These are phyloP conservation scores for Danio jaintianensis DNA, from an alignment of 2,797 vertebrate species.

Conservation along the genomic window DNA sequence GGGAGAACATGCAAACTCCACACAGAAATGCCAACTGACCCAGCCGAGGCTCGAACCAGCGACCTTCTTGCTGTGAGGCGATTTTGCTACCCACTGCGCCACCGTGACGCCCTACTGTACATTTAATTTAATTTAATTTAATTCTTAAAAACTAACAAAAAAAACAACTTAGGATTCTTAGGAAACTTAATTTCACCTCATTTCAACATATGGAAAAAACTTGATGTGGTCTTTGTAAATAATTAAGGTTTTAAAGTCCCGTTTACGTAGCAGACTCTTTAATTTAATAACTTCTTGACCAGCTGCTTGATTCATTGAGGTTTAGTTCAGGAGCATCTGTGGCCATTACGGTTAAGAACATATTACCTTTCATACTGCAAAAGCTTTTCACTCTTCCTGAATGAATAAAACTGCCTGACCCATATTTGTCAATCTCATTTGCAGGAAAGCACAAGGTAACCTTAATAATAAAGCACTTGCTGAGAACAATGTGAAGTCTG, in stretches of 20 bases:
- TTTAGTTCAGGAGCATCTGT: constrained; percentile 60
- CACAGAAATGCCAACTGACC: too few relatives aligned
- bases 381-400: constrained; percentile 63
- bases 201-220: constrained; percentile 58
- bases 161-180: too few relatives aligned
- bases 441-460: constrained; percentile 58
- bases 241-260: constrained; percentile 64
- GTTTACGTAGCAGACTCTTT: constrained; percentile 61
- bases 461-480: constrained; percentile 58
- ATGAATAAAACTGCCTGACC: constrained; percentile 62
- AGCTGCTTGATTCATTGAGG: constrained; percentile 60
- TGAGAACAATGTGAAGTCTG: constrained; percentile 56
- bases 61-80: too few relatives aligned
- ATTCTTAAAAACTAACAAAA: too few relatives aligned
- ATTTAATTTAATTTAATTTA: background rate
- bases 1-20: too few relatives aligned
- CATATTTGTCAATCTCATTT: constrained; percentile 65
- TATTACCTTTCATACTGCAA: constrained; percentile 59
- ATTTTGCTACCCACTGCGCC: too few relatives aligned
- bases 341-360: constrained; percentile 57
- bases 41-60: too few relatives aligned
- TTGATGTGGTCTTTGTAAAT: constrained; percentile 59
- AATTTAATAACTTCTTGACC: constrained; percentile 62
- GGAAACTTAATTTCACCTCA: constrained; percentile 48
- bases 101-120: too few relatives aligned